Percentiles rank a stretch among this genome's conserved stretches.
These are phyloP conservation scores for Phymorhynchus buccinoides DNA, from an alignment of 1,140 invertebrate species.

Conservation along the genomic window DNA sequence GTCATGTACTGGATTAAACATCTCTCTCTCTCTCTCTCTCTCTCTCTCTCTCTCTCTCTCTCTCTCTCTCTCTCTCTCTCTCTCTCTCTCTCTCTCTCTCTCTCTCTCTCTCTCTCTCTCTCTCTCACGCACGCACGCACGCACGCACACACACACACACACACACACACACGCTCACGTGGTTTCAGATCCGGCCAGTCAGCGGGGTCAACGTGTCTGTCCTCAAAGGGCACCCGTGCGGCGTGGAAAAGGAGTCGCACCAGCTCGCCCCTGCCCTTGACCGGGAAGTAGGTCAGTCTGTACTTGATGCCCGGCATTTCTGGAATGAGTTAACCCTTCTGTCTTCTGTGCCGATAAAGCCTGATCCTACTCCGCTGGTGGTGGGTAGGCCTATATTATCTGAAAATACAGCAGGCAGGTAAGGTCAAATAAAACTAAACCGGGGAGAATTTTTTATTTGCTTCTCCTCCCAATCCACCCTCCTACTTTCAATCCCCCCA, in stretches of 20 bases:
- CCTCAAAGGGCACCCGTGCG: slow-evolving; percentile 53
- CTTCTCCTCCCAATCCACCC: no score
- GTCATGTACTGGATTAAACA: no score
- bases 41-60: background rate
- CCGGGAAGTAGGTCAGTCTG: slow-evolving; percentile 63
- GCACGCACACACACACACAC: background rate
- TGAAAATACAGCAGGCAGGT: background rate
- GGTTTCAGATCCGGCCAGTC: slow-evolving; percentile 50
- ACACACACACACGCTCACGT: slow-evolving; percentile 42
- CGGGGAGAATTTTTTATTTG: no score
- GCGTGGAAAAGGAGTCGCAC: slow-evolving; percentile 54
- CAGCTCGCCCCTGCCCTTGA: slow-evolving; percentile 57
- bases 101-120: background rate
- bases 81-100: background rate
- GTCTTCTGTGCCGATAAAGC: background rate
- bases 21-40: background rate
- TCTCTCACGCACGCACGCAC: background rate
- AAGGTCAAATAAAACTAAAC: no score
- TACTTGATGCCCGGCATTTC: slow-evolving; percentile 42
- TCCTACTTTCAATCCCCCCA: no score
- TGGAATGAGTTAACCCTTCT: background rate
- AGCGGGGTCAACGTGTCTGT: slow-evolving; percentile 42
- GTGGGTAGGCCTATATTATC: no score
- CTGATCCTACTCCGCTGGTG: background rate
- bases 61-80: background rate